Evolutionary conservation across 2,113 vertebrate species (phyloP).

Genomic region (Aplodontia rufa): DNA sequence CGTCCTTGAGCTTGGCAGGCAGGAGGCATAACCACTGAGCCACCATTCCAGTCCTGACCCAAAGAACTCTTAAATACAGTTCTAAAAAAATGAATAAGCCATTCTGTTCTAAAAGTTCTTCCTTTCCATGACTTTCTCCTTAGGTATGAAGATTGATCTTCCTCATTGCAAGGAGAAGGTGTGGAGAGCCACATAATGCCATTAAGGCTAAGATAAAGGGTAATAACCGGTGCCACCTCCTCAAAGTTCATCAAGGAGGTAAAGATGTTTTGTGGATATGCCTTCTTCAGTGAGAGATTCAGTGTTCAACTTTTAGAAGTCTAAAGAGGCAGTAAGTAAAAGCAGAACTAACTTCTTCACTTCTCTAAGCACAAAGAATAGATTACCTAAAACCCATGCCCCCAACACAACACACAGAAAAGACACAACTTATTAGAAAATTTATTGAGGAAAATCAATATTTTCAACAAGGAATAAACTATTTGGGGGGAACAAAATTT

Average conservation of each 20-base stretch:
- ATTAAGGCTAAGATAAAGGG: neutral
- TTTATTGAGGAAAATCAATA: conserved; percentile 42
- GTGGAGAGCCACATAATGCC: neutral
- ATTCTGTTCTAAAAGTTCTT: too few relatives aligned
- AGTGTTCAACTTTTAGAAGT: neutral
- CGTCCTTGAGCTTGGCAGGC: too few relatives aligned
- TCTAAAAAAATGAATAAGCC: too few relatives aligned
- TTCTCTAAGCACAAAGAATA: neutral
- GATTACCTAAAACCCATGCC: neutral
- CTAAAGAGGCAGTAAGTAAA: neutral
- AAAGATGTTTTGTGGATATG: neutral
- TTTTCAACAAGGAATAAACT: neutral
- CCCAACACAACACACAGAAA: neutral
- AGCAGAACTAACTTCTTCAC: neutral
- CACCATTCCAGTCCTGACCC: too few relatives aligned
- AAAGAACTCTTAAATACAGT: too few relatives aligned
- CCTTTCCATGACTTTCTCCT: neutral
- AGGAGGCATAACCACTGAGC: too few relatives aligned
- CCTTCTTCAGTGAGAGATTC: neutral
- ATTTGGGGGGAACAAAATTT: neutral
- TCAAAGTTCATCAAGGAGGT: neutral
- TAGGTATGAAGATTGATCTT: neutral
- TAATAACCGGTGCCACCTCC: neutral
- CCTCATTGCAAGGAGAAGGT: accelerated
- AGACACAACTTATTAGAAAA: neutral